phyloP scores from a whole-genome alignment of 2,888 invertebrate genomes.

The Gnatocerus cornutus region DNA sequence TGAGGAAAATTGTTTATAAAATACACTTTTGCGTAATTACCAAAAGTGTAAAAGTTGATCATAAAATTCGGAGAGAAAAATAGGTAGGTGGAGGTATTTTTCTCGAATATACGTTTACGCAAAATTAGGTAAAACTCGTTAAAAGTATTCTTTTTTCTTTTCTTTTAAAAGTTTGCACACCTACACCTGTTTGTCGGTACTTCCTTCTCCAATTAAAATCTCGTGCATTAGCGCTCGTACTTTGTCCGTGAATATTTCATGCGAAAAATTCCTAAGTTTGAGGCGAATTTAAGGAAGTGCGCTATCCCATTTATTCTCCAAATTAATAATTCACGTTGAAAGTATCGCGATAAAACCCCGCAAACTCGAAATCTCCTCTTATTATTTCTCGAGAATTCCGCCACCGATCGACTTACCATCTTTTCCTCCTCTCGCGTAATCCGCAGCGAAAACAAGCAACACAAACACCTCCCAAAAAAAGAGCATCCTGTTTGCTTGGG shows the following conservation, averaged over 20 bases:
- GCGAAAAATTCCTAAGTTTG: slow-evolving; percentile 32
- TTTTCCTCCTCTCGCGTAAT: slow-evolving; percentile 58
- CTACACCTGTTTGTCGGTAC: slow-evolving; percentile 1
- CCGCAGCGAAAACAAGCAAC: slow-evolving; percentile 54
- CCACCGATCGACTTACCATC: slow-evolving; percentile 54
- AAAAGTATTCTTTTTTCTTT: not conserved
- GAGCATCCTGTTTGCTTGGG: slow-evolving; percentile 46
- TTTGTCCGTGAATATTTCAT: slow-evolving; percentile 34
- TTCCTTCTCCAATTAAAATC: slow-evolving; percentile 23
- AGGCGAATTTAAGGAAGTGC: slow-evolving; percentile 37
- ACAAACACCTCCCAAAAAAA: slow-evolving; percentile 47
- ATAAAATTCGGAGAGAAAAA: too few species aligned
- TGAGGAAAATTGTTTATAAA: too few species aligned
- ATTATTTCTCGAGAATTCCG: slow-evolving; percentile 36
- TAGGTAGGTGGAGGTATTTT: too few species aligned
- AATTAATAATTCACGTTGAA: slow-evolving; percentile 49
- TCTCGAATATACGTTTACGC: too few species aligned
- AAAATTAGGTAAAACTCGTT: not conserved
- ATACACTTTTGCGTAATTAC: too few species aligned
- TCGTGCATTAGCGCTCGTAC: slow-evolving; percentile 29
- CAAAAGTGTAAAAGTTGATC: too few species aligned
- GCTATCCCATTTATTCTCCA: slow-evolving; percentile 43
- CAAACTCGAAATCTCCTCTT: slow-evolving; percentile 33
- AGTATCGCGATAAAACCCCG: slow-evolving; percentile 33
- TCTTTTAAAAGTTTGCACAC: not conserved